Evolutionary conservation across 1,140 invertebrate genomes (phyloP).

Genomic region (Lasioglossum baleicum): DNA sequence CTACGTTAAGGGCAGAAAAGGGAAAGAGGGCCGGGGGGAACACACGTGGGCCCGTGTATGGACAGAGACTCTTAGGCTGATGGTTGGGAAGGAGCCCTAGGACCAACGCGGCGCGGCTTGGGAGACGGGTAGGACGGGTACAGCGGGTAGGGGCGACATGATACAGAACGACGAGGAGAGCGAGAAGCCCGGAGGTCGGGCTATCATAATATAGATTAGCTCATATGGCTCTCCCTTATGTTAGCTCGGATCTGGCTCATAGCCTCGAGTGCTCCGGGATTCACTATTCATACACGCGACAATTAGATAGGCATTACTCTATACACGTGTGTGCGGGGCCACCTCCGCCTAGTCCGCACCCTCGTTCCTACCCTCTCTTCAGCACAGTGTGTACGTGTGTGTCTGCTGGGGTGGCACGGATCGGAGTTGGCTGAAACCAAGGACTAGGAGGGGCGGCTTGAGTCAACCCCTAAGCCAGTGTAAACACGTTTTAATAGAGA

Average conservation of each 20-base stretch:
- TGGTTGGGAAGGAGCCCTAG: too few relatives aligned
- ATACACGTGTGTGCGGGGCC: constrained; percentile 51
- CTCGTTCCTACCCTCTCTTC: neutral
- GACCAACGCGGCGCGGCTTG: too few relatives aligned
- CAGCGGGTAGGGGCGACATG: neutral
- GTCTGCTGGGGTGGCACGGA: constrained; percentile 58
- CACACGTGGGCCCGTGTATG: neutral
- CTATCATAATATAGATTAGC: constrained; percentile 81
- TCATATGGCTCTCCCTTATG: constrained; percentile 78
- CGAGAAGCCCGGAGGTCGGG: constrained; percentile 69
- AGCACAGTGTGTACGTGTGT: neutral
- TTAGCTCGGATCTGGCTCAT: constrained; percentile 77
- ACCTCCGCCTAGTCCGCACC: constrained; percentile 4
- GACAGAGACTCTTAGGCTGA: constrained; percentile 19
- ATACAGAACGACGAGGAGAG: constrained; percentile 30
- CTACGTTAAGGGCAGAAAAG: constrained; percentile 34
- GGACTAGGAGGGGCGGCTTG: constrained; percentile 71
- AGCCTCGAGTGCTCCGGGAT: constrained; percentile 79
- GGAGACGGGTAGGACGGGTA: too few relatives aligned
- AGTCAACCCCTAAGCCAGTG: constrained; percentile 81
- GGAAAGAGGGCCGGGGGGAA: constrained; percentile 5
- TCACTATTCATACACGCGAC: constrained; percentile 81
- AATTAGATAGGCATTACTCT: constrained; percentile 81
- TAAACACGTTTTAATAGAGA: constrained; percentile 81
- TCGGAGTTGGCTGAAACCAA: constrained; percentile 69